Evolutionary conservation across 2,888 invertebrate species (phyloP).

Genomic region (Dryocosmus kuriphilus): DNA sequence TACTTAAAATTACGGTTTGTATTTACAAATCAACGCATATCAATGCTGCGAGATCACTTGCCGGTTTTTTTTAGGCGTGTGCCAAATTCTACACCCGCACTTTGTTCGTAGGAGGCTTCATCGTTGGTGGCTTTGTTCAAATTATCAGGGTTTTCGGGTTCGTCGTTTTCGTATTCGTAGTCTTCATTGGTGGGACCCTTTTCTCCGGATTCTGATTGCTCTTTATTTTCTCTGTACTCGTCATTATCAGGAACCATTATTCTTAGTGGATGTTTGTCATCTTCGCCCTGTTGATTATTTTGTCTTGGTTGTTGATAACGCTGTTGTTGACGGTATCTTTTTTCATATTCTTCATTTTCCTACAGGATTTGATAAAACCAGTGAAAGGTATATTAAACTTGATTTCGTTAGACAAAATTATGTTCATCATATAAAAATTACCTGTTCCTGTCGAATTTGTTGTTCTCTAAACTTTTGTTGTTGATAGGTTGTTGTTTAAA

Average conservation of each 20-base stretch:
- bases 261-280: slow-evolving; percentile 75
- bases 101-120: slow-evolving; percentile 46
- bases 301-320: slow-evolving; percentile 64
- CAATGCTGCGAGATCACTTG: slow-evolving; percentile 45
- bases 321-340: slow-evolving; percentile 57
- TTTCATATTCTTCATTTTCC: slow-evolving; percentile 50
- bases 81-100: slow-evolving; percentile 62
- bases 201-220: slow-evolving; percentile 60
- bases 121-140: background rate
- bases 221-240: slow-evolving; percentile 71
- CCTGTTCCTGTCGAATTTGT: slow-evolving; percentile 40
- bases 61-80: slow-evolving; percentile 64
- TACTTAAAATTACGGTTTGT: slow-evolving; percentile 20
- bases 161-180: slow-evolving; percentile 67
- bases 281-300: slow-evolving; percentile 63
- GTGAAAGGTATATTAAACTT: background rate
- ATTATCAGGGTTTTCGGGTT: slow-evolving; percentile 45
- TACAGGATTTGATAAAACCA: slow-evolving; percentile 22
- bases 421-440: slow-evolving; percentile 22
- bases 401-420: background rate
- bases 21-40: slow-evolving; percentile 14
- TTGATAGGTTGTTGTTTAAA: slow-evolving; percentile 61
- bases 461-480: slow-evolving; percentile 48
- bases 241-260: slow-evolving; percentile 79
- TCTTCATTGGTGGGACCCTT: slow-evolving; percentile 58